phyloP scores from a whole-genome alignment of 1,140 invertebrate species.

The Drosophila murphyi region DNA sequence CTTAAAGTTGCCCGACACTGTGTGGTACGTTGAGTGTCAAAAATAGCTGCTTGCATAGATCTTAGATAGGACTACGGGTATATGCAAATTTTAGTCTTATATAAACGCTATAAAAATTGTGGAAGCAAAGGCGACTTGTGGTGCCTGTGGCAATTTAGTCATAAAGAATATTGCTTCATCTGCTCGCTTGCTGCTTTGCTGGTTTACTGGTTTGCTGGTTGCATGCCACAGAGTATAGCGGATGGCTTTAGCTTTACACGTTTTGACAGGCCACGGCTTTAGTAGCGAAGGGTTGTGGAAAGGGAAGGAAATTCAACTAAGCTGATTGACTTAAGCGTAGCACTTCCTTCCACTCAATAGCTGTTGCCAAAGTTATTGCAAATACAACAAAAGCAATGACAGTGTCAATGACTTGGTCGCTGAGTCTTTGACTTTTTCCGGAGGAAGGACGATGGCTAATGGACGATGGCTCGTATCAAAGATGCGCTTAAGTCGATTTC shows the following conservation, averaged over 20 bases:
- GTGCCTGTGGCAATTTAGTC: conserved; percentile 10
- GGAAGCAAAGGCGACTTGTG: not conserved
- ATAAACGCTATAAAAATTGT: not conserved
- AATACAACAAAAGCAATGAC: conserved; percentile 9
- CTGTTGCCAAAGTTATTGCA: conserved; percentile 42
- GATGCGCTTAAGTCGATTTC: conserved; percentile 68
- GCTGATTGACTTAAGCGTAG: conserved; percentile 59
- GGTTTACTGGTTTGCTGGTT: not conserved
- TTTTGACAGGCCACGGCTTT: conserved; percentile 42
- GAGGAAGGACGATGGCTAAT: conserved; percentile 44
- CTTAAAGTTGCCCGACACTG: conserved; percentile 11
- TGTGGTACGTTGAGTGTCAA: not conserved
- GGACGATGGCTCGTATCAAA: conserved; percentile 49
- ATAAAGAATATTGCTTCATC: conserved; percentile 7
- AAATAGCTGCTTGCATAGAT: conserved; percentile 16
- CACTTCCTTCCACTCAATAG: conserved; percentile 53
- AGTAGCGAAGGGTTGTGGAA: not conserved
- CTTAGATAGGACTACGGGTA: conserved; percentile 12
- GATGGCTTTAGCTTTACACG: conserved; percentile 34
- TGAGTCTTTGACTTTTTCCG: conserved; percentile 16
- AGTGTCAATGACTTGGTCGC: conserved; percentile 66
- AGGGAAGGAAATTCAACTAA: conserved; percentile 42
- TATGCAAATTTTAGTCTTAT: conserved; percentile 32
- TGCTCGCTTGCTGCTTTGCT: not conserved
- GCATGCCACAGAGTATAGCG: not conserved